Evolutionary conservation across 1,140 invertebrate species (phyloP), one percentile per base, ranked within the genome.

Genomic region (Muscidifurax raptorellus): DNA sequence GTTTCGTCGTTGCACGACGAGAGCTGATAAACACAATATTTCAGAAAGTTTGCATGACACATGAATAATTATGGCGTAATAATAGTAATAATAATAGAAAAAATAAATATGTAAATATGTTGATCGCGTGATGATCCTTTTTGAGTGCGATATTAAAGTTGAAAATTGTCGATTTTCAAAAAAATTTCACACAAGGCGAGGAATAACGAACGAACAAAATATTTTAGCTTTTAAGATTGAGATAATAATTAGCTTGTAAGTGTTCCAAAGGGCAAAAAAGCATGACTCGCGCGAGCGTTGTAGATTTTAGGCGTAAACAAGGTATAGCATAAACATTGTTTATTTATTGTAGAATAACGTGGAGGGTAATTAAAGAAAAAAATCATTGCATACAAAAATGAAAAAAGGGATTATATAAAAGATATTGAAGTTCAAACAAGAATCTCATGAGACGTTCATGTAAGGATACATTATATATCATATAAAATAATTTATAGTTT

Each of bases 171-270:
- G 18, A 44, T 75, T n/a, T 75, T n/a, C 44, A 40, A 40, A 40
- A 28, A 86, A 83, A 64, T 71, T 59, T 72, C 44, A 76, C 59
- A 59, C 72, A 69, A 64, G 28, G 75, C 47, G 77, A 80, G 76
- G 3, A 74, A 74, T 74, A 32, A 32, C 30, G 5, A 27, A 44
- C 66, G 85, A 85, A 64, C 74, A 84, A 76, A 87, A 86, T 83
- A 85, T 59, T 75, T 81, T 85, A 85, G 84, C 84, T 79, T 85
- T 81, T 85, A 88, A 88, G 89, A 91, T 92, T 81, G 86, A 91
- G 92, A 93, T 93, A 93, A 93, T 93, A 93, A 93, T 92, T 93
- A 93, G 92, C 71, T 87, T 28, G 85, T 93, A 93, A 93, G 91
- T 86, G 85, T 91, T 89, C 79, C 79, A 83, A 22, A 83, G 66